Evolutionary conservation across 2,797 vertebrate genomes (phyloP).

Genomic region (Poeciliopsis infans): DNA sequence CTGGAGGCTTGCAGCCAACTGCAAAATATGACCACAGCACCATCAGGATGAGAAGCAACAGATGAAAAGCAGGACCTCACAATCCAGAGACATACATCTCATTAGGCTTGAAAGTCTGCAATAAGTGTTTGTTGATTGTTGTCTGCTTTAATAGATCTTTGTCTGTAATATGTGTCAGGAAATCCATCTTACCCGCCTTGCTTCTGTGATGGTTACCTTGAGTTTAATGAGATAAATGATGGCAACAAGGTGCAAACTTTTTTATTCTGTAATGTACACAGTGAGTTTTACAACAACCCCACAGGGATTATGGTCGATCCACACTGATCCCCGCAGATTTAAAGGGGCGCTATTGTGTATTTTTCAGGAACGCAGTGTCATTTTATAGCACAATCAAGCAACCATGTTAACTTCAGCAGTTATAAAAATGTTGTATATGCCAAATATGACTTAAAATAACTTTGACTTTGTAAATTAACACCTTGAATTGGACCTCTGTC

Average conservation of each 20-base stretch:
- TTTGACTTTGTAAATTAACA: no score
- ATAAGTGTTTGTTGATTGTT: slow-evolving; percentile 1
- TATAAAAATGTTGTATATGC: no score
- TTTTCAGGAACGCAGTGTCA: no score
- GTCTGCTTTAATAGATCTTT: not conserved
- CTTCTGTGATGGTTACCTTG: slow-evolving; percentile 3
- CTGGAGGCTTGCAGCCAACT: slow-evolving; percentile 58
- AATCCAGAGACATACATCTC: not conserved
- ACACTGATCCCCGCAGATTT: not conserved
- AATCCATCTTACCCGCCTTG: slow-evolving; percentile 13
- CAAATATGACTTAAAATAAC: no score
- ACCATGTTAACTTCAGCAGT: no score
- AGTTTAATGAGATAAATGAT: slow-evolving; percentile 30
- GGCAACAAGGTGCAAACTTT: slow-evolving; percentile 29
- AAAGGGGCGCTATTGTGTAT: no score
- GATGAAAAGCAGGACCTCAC: slow-evolving; percentile 21
- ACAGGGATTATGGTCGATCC: not conserved
- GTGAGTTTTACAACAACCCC: not conserved
- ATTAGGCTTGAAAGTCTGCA: not conserved
- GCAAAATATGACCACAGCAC: slow-evolving; percentile 62
- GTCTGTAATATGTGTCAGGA: slow-evolving; percentile 7
- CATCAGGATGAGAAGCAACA: slow-evolving; percentile 30
- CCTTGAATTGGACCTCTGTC: no score
- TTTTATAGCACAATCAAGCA: no score
- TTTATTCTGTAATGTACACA: not conserved